Base-by-base conservation (phyloP, 2,113 vertebrate species). In the Psilopogon haemacephalus region DNA sequence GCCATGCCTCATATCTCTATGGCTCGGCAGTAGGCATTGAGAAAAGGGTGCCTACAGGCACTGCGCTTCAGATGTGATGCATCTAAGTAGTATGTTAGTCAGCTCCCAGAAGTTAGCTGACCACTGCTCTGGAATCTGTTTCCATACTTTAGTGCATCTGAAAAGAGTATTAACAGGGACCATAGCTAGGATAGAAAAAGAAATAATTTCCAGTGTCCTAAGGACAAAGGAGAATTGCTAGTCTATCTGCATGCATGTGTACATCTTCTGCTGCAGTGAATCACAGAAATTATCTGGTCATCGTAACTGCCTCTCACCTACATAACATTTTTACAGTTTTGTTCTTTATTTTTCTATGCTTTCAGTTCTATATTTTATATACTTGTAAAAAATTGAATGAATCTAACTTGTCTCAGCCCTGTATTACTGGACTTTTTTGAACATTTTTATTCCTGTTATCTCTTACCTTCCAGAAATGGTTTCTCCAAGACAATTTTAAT, bases 301-400 rank as follows among this genome's bases (percentile, higher is more conserved):
- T 37, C n/a, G 8, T 15, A 62, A 86, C 11, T 35, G 15, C 60
- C 28, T 62, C 23, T 70, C 40, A 81, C 40, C 3, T 33, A 74
- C 37, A 54, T 1, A 65, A 12, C 7, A 85, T 67, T 78, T 59
- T 10, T 52, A 44, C 23, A 11, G 32, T 16, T 15, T 19, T 74
- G 15, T 50, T 76, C 6, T 40, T 77, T 1, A 35, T 35, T 92
- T 76, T 81, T 27, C 10, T 27, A 3, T 15, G 9, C 26, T 80
- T 84, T 68, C 33, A 60, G 7, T 44, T 84, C 44, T 81, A 74
- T 65, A 42, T 35, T 94, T 88, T 55, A 81, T 42, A 62, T 17
- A 52, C 37, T 44, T 80, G 17, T 32, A 70, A 44, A 82, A 89
- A 37, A 11, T 12, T 32, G 16, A 78, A 69, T 20, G 4, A 77